Conservation (phyloP, 2,888 invertebrate genomes). For the Malachius bipustulatus region DNA sequence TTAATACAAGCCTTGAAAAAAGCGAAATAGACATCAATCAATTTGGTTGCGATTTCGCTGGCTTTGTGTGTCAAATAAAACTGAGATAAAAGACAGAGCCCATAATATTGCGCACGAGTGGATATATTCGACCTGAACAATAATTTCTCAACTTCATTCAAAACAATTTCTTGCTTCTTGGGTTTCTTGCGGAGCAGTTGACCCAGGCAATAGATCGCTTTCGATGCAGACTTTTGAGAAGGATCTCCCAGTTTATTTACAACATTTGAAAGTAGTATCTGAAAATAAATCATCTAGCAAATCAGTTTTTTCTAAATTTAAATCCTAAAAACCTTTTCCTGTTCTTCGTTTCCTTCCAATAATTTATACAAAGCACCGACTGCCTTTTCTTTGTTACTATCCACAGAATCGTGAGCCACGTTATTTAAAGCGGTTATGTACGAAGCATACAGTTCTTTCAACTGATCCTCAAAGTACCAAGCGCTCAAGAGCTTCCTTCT, state of each 20-base stretch:
- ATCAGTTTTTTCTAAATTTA: background rate
- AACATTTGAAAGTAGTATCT: conserved; percentile 65
- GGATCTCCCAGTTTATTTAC: conserved; percentile 97
- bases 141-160: conserved; percentile 80
- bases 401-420: conserved; percentile 67
- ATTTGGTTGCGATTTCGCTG: conserved; percentile 60
- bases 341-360: conserved; percentile 67
- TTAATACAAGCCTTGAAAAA: conserved; percentile 90
- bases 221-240: conserved; percentile 72
- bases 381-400: conserved; percentile 69
- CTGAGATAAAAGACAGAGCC: conserved; percentile 82
- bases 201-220: conserved; percentile 73
- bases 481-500: conserved; percentile 53
- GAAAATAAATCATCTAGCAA: conserved; percentile 18
- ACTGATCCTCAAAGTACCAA: conserved; percentile 85
- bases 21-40: conserved; percentile 87
- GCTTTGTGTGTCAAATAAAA: conserved; percentile 66
- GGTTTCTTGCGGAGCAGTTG: conserved; percentile 76
- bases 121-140: conserved; percentile 76
- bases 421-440: conserved; percentile 62
- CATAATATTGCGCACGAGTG: conserved; percentile 81
- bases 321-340: conserved; percentile 60
- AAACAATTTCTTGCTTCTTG: conserved; percentile 81
- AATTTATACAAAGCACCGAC: conserved; percentile 63
- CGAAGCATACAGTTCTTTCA: conserved; percentile 55